Base-by-base conservation (phyloP, 1,140 invertebrate genomes). In the Cydia pomonella region DNA sequence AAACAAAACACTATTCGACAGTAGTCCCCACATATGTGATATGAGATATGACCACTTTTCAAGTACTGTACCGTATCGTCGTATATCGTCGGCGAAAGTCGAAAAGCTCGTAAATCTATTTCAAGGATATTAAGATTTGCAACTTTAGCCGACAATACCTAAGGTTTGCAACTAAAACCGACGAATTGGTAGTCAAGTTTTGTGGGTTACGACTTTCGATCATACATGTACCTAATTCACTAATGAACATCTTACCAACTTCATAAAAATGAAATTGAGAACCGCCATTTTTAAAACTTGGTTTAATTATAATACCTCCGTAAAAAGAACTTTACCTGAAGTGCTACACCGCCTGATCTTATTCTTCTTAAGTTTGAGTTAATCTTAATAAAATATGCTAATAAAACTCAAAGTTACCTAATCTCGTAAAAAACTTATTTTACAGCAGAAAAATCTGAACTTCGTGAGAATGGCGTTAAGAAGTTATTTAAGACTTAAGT, bases 301-400 rank as follows among this genome's bases (percentile, higher is more conserved):
- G 21, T 59, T 23, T 23, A 23, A 59, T 59, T 21, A 59, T 23
- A 9, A 12, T 4, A 59, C 18, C 13, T 16, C 41, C 13, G 3
- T 59, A 59, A 59, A 50, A 10, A 59, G 53, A 59, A 10, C 9
- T 59, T 21, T 23, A 12, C 21, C n/a, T 18, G 18, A 23, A 59
- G 7, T 2, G 10, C 18, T 21, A 2, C 9, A 59, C n/a, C 53
- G 21, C 53, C 5, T 1, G 9, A 59, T 18, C 53, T 59, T 59
- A 18, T 59, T 59, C 53, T 59, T 59, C 23, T 59, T 10, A 59
- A 23, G 53, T 59, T 59, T 23, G 21, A 59, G 53, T 23, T 23
- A 59, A 59, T 59, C 53, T 23, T 59, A 59, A 59, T 59, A 59
- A 18, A 59, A 59, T 18, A 50, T 59, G 53, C 53, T 59, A 59